phyloP scores from a whole-genome alignment of 2,113 vertebrate genomes.

The Tretioscincus oriximinensis region DNA sequence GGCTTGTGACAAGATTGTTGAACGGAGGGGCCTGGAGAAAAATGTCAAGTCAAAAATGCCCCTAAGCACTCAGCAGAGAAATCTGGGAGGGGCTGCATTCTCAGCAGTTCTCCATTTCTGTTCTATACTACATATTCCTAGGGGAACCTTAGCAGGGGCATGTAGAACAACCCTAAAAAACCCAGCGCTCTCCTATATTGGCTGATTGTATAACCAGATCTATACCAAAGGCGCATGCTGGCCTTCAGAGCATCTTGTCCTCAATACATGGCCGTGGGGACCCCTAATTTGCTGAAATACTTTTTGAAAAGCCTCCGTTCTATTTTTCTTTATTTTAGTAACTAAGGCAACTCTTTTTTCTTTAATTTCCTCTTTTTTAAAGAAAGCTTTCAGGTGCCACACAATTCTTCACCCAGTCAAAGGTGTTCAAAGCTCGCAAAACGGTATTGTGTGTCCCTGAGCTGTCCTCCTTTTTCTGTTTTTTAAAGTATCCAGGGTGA shows the following conservation, averaged over 20 bases:
- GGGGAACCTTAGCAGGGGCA: neutral
- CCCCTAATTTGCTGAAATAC: neutral
- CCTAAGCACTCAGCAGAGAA: no score
- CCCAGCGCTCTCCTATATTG: neutral
- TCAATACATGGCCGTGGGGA: neutral
- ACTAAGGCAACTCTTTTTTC: neutral
- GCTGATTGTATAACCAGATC: neutral
- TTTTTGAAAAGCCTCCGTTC: neutral
- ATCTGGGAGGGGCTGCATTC: neutral
- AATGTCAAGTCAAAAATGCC: neutral
- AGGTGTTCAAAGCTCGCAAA: neutral
- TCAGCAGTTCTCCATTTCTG: neutral
- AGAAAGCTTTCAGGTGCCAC: neutral
- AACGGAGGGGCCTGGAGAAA: neutral
- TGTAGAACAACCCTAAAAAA: neutral
- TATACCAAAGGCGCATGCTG: no score
- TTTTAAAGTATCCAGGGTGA: neutral
- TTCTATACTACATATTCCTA: neutral
- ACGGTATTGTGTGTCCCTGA: neutral
- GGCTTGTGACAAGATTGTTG: neutral
- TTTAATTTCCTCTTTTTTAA: neutral
- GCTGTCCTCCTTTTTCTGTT: neutral
- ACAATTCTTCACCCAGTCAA: neutral
- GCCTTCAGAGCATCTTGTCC: neutral
- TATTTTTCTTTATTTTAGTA: neutral